These are phyloP conservation scores for Dascyllus trimaculatus DNA, from an alignment of 2,113 vertebrate genomes.

Conservation along the genomic window DNA sequence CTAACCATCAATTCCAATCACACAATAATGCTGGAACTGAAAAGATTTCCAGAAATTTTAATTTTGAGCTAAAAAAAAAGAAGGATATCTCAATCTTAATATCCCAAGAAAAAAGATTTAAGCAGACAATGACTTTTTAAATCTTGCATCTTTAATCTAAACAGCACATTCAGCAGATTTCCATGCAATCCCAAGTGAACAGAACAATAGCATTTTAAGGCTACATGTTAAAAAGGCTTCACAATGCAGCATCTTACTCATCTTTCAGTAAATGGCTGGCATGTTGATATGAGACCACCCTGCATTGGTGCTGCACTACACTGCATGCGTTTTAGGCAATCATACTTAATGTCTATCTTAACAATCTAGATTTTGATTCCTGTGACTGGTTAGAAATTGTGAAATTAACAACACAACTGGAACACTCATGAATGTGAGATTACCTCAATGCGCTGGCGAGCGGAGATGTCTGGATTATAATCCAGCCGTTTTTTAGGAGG, in stretches of 20 bases:
- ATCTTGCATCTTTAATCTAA: no score
- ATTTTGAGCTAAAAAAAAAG: not conserved
- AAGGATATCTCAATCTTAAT: not conserved
- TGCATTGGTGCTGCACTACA: not conserved
- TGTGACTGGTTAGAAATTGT: slow-evolving; percentile 40
- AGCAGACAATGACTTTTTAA: no score
- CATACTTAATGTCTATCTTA: not conserved
- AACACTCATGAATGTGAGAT: slow-evolving; percentile 74
- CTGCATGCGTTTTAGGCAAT: slow-evolving; percentile 13
- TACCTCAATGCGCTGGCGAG: slow-evolving; percentile 95
- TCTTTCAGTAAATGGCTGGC: slow-evolving; percentile 3
- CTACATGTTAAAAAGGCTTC: not conserved
- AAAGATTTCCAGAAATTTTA: not conserved
- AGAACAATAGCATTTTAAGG: not conserved
- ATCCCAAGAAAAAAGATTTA: no score
- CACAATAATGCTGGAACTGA: not conserved
- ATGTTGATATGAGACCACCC: not conserved
- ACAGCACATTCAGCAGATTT: not conserved
- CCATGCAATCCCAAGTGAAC: not conserved
- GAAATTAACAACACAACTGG: slow-evolving; percentile 38
- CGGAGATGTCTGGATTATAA: slow-evolving; percentile 96
- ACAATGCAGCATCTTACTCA: slow-evolving; percentile 21
- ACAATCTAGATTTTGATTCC: not conserved
- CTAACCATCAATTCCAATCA: not conserved
- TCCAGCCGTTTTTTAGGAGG: slow-evolving; percentile 99